Evolutionary conservation across 1,140 invertebrate species (phyloP), one percentile per base, ranked within the genome.

Genomic region (Drosophila asahinai): DNA sequence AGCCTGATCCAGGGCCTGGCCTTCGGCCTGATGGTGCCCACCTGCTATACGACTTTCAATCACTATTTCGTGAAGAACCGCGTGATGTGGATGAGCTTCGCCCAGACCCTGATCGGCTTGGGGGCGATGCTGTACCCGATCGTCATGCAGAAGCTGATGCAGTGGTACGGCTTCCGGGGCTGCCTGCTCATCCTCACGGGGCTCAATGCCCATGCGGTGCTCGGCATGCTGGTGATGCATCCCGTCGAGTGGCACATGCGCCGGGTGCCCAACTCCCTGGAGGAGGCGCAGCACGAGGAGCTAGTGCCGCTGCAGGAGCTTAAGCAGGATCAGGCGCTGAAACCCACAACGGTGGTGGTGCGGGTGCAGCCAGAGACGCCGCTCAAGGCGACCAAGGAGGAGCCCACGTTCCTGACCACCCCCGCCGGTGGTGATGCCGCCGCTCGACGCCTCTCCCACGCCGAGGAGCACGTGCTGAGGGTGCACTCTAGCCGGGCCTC

Each of bases 211-310:
- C 94, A 97, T 78, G 94, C 94, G 0, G 80, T 96, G 6, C 92
- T 95, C n/a, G 96, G 95, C 8, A 94, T 95, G 73, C 77, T 94
- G 5, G 83, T 95, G 4, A 94, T 97, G 84, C 95, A 95, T 80
- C 95, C 95, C 0, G 95, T 97, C 2, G 94, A 95, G 77, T 95
- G 95, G 95, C 95, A 97, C 83, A 94, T 95, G 93, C 94, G 94
- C 15, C 94, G 94, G 72, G 66, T 79, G 9, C 77, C 81, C 9
- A 75, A 82, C 0, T 30, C 52, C 1, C 14, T 55, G n/a, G 76
- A 92, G 63, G 68, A 89, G 3, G 30, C 19, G 6, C n/a, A 43
- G 92, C 15, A n/a, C 15, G 92, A 57, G 43, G 52, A 62, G 59
- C 63, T 66, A 0, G 12, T 61, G 48, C 59, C 64, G 5, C 43